Conservation (phyloP, 2,888 invertebrate genomes). For the Eustalomyia histrio region DNA sequence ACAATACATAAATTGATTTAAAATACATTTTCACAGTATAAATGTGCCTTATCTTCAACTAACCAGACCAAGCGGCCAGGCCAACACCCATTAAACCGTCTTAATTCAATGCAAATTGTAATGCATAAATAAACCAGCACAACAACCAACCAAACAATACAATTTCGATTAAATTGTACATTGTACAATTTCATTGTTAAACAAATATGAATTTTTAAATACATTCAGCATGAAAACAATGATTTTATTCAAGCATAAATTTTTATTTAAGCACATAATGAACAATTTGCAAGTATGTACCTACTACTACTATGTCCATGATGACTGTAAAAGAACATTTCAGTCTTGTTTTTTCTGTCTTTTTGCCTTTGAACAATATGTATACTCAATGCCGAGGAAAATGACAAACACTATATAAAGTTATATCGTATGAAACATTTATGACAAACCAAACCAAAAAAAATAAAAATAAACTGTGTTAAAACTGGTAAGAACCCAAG, state of each 20-base stretch:
- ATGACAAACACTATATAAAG: background rate
- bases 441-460: constrained; percentile 6
- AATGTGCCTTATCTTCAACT: background rate
- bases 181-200: constrained; percentile 1
- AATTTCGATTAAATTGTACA: constrained; percentile 1
- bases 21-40: background rate
- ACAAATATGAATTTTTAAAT: constrained; percentile 7
- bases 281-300: constrained; percentile 58
- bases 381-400: background rate
- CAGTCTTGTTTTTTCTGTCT: background rate
- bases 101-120: constrained; percentile 28
- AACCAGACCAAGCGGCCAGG: background rate
- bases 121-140: constrained; percentile 19
- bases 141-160: background rate
- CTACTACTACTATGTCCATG: constrained; percentile 44
- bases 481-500: constrained; percentile 42
- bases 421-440: constrained; percentile 2
- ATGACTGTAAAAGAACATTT: constrained; percentile 44
- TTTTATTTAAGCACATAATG: constrained; percentile 48
- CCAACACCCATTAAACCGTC: constrained; percentile 3
- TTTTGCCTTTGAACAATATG: background rate
- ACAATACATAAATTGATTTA: constrained; percentile 1
- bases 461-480: constrained; percentile 25
- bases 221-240: background rate
- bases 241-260: constrained; percentile 41